Conservation (phyloP, 2,797 vertebrate genomes). For the Meriones psammophilus region DNA sequence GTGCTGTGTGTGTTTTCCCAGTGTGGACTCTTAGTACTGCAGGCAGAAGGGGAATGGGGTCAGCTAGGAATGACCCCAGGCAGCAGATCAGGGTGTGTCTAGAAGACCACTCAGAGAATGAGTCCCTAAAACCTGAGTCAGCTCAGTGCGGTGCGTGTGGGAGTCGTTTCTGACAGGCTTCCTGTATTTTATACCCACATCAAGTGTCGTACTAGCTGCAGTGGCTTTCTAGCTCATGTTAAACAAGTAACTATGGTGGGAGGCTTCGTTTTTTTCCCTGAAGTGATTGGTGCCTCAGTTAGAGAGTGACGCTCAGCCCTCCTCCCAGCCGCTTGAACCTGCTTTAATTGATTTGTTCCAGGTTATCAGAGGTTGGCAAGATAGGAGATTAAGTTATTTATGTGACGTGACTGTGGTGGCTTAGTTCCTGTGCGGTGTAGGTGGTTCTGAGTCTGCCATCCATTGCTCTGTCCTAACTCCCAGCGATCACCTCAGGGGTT, state of each 20-base stretch:
- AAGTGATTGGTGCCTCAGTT: constrained; percentile 13
- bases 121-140: constrained; percentile 4
- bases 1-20: background rate
- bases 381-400: constrained; percentile 8
- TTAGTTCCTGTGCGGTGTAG: constrained; percentile 34
- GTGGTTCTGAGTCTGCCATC: background rate
- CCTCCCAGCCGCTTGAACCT: no score
- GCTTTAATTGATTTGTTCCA: background rate
- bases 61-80: background rate
- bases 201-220: background rate
- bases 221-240: background rate
- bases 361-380: constrained; percentile 15
- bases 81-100: background rate
- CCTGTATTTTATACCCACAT: background rate
- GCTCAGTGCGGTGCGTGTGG: background rate
- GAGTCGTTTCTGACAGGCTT: background rate
- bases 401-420: constrained; percentile 1
- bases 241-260: background rate
- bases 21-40: background rate
- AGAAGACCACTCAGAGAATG: background rate
- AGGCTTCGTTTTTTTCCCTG: background rate
- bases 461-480: background rate
- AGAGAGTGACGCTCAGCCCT: background rate
- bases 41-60: background rate
- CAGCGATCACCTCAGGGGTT: background rate